Base-by-base conservation (phyloP, 2,888 invertebrate genomes). In the Harpagoxenus sublaevis region DNA sequence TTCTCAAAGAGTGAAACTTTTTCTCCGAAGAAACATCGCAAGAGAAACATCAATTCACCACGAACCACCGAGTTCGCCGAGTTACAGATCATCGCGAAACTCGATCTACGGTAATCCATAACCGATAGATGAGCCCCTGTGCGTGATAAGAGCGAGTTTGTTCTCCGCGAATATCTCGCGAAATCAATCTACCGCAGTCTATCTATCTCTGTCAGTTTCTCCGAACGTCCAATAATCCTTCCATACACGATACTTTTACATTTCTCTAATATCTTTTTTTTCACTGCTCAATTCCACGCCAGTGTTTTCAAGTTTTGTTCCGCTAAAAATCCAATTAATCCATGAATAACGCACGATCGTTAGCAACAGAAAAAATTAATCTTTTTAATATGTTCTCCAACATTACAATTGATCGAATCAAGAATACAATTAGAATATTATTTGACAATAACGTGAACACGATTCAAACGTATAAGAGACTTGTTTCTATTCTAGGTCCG, bases 61-160 rank as follows among this genome's bases (percentile, higher is more conserved):
- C 15, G 35, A 48, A 55, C 15, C 28, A 15, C 57, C 73, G 28
- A 55, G 68, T 48, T 8, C 18, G 57, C 9, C 15, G 51, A 53
- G 65, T 39, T 65, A 18, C 77, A 57, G 77, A 65, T 77, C 51
- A 63, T 51, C 65, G 51, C 51, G 39, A 65, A 77, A 77, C 62
- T 65, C 51, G 65, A 77, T 77, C 51, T 45, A 45, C 66, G 18
- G 28, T 77, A 65, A 77, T 77, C 65, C 77, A 77, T 77, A 77
- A 77, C 39, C 66, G 77, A 77, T 77, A 65, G 65, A 77, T 51
- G 51, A 39, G 23, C 23, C 23, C n/a, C n/a, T 42, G 60, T 9
- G 60, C 60, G 74, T 60, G 74, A 74, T 74, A 74, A 74, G 60
- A n/a, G 23, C 15, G 74, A 45, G 77, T 53, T 77, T 48, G 63